phyloP scores from a whole-genome alignment of 2,113 vertebrate genomes.

The Pica pica region DNA sequence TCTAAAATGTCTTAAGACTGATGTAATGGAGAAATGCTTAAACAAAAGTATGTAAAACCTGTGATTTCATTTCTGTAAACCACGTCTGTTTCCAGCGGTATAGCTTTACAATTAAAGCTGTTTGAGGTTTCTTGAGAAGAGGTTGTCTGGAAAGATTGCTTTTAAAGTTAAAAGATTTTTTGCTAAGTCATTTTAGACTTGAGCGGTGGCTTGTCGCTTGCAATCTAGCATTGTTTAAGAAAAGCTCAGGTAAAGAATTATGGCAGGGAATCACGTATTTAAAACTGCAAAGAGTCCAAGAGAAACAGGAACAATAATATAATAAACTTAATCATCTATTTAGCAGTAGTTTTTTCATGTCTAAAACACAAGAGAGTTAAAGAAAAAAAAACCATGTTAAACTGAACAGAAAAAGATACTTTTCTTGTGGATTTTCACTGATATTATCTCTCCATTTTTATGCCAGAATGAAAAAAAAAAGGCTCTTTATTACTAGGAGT shows the following conservation, averaged over 20 bases:
- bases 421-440: not conserved
- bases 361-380: not conserved
- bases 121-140: not conserved
- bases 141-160: not conserved
- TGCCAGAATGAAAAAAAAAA: not conserved
- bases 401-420: not conserved
- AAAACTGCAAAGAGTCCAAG: not conserved
- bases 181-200: not conserved
- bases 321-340: not conserved
- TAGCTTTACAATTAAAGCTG: not conserved
- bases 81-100: not conserved
- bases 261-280: not conserved
- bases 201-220: not conserved
- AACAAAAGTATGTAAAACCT: not conserved
- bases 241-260: not conserved
- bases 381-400: not conserved
- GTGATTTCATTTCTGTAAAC: not conserved
- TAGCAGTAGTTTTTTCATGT: not conserved
- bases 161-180: not conserved
- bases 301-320: not conserved
- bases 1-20: not conserved
- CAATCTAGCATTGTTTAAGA: not conserved
- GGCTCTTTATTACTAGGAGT: not conserved
- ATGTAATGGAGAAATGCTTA: not conserved
- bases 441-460: not conserved